phyloP scores from a whole-genome alignment of 2,113 vertebrate species.

The Halichoerus grypus region DNA sequence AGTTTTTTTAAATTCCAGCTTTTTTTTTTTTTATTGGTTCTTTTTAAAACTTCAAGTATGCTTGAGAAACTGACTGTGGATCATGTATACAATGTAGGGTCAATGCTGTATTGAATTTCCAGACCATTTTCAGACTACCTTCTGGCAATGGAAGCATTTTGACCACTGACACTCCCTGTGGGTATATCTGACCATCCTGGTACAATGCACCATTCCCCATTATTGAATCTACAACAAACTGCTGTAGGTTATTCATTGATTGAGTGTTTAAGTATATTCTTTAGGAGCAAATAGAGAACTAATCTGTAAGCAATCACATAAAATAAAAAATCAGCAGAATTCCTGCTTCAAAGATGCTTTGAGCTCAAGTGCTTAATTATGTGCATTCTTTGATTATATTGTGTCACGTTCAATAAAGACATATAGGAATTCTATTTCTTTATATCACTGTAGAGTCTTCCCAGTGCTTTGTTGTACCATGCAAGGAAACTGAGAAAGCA shows the following conservation, averaged over 20 bases:
- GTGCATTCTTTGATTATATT: slow-evolving; percentile 80
- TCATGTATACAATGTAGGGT: slow-evolving; percentile 93
- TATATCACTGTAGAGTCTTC: slow-evolving; percentile 62
- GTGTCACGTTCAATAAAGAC: slow-evolving; percentile 75
- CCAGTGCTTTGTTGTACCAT: slow-evolving; percentile 61
- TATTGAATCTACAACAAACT: slow-evolving; percentile 94
- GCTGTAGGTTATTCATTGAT: slow-evolving; percentile 99
- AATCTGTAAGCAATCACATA: slow-evolving; percentile 88
- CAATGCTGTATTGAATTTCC: slow-evolving; percentile 97
- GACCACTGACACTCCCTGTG: slow-evolving; percentile 97
- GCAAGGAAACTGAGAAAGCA: slow-evolving; percentile 78
- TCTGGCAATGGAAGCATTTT: slow-evolving; percentile 99
- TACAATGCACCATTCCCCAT: slow-evolving; percentile 90
- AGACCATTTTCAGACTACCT: slow-evolving; percentile 98
- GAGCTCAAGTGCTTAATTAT: slow-evolving; percentile 83
- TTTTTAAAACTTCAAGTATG: slow-evolving; percentile 84
- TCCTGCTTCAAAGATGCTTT: slow-evolving; percentile 76
- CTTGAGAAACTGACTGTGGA: slow-evolving; percentile 87
- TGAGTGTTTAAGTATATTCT: slow-evolving; percentile 97
- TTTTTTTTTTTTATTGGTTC: slow-evolving; percentile 64
- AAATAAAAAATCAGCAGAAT: slow-evolving; percentile 87
- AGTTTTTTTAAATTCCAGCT: slow-evolving; percentile 5
- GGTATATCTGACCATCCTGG: slow-evolving; percentile 97
- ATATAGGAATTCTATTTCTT: slow-evolving; percentile 75
- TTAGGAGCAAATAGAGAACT: slow-evolving; percentile 89